These are phyloP conservation scores for Polyommatus iphigenia DNA, from an alignment of 2,888 invertebrate genomes.

Conservation along the genomic window DNA sequence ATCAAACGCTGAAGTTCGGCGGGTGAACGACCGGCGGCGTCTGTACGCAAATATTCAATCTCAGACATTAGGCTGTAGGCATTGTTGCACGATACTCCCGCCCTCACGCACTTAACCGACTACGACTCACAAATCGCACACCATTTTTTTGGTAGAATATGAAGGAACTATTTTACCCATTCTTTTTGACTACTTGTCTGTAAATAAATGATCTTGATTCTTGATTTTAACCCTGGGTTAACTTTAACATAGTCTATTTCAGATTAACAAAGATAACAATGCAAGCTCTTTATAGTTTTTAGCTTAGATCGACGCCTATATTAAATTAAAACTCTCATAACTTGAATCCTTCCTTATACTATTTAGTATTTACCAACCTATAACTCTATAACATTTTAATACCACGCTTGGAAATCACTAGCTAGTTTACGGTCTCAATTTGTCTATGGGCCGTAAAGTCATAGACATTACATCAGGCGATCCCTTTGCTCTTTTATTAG, in stretches of 20 bases:
- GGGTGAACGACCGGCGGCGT: constrained; percentile 40
- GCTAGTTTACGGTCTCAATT: not conserved
- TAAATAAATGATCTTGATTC: too few species aligned
- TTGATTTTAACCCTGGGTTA: too few species aligned
- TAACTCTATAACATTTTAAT: not conserved
- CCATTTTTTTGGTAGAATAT: too few species aligned
- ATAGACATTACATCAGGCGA: not conserved
- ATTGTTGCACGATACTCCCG: not conserved
- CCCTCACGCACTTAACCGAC: not conserved
- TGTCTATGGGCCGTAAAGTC: not conserved
- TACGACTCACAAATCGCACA: not conserved
- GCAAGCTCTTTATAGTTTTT: too few species aligned
- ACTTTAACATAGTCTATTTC: too few species aligned
- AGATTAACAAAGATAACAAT: too few species aligned
- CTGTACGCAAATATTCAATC: constrained; percentile 40
- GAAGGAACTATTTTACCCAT: too few species aligned
- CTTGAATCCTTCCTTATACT: not conserved
- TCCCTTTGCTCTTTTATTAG: not conserved
- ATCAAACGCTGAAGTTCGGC: constrained; percentile 32
- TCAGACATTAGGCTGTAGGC: constrained; percentile 22
- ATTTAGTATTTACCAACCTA: not conserved
- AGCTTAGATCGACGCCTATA: too few species aligned
- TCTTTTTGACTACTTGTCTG: too few species aligned
- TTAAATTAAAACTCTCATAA: too few species aligned
- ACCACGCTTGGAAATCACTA: not conserved